Conservation (phyloP, 2,797 vertebrate species). For the Coreius guichenoti region DNA sequence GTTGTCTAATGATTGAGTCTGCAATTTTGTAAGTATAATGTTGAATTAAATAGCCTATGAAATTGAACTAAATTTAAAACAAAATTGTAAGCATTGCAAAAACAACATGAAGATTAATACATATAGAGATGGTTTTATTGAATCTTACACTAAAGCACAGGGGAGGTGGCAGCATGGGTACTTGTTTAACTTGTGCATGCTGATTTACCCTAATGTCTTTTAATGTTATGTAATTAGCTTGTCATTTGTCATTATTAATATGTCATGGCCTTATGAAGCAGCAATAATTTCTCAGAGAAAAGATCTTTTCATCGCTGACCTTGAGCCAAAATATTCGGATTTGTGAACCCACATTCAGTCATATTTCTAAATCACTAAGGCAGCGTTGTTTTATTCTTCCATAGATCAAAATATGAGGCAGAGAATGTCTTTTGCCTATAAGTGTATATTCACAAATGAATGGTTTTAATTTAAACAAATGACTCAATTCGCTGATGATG, state of each 20-base stretch:
- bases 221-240: conserved; percentile 58
- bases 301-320: conserved; percentile 67
- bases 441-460: conserved; percentile 85
- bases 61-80: conserved; percentile 14
- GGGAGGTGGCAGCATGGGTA: conserved; percentile 20
- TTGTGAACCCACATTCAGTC: conserved; percentile 49
- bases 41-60: conserved; percentile 26
- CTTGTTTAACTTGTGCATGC: conserved; percentile 54
- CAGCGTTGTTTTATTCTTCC: conserved; percentile 75
- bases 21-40: not conserved
- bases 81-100: conserved; percentile 15
- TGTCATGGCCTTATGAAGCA: conserved; percentile 58
- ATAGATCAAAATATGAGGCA: conserved; percentile 81
- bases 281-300: conserved; percentile 71
- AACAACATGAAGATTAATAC: conserved; percentile 16
- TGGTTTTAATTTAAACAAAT: conserved; percentile 85
- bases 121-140: not conserved
- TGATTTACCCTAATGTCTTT: conserved; percentile 61
- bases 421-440: conserved; percentile 72
- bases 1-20: not conserved
- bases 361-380: conserved; percentile 74
- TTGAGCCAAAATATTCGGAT: conserved; percentile 67
- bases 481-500: conserved; percentile 78
- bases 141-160: conserved; percentile 12
- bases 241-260: conserved; percentile 67